These are phyloP conservation scores for Oopsacas minuta DNA, from an alignment of 37 sponge, comb jelly and placozoan genomes.

Conservation along the genomic window DNA sequence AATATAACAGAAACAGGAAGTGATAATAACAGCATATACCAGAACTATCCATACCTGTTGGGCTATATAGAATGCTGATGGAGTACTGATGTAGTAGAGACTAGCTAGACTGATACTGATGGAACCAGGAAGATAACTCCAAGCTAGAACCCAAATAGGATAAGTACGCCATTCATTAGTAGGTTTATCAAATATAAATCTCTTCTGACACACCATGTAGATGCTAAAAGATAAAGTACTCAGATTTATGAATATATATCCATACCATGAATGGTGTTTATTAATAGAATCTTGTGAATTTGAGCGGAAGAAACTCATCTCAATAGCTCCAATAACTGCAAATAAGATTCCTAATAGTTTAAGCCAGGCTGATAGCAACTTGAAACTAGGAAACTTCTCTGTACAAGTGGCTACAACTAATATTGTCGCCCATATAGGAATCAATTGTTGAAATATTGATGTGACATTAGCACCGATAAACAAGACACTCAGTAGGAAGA, in stretches of 20 bases:
- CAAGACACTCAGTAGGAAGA: conserved; percentile 18
- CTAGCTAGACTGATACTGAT: conserved; percentile 47
- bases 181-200: conserved; percentile 34
- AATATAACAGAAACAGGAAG: conserved; percentile 66
- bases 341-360: conserved; percentile 19
- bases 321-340: conserved; percentile 14
- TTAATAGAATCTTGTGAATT: background rate
- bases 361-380: background rate
- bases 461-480: conserved; percentile 21
- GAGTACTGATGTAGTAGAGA: conserved; percentile 26
- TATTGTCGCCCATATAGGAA: background rate
- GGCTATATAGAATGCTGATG: background rate
- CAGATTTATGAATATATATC: background rate
- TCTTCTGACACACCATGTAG: conserved; percentile 50
- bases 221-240: background rate
- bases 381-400: background rate
- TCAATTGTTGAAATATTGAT: conserved; percentile 18
- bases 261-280: background rate
- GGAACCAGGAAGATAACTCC: conserved; percentile 59
- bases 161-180: conserved; percentile 33
- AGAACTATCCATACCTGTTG: conserved; percentile 45
- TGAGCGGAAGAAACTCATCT: background rate
- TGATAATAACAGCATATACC: conserved; percentile 61
- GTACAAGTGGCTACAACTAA: background rate
- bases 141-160: conserved; percentile 51